Conservation (phyloP, 2,888 invertebrate species). For the Apotomis turbidana region DNA sequence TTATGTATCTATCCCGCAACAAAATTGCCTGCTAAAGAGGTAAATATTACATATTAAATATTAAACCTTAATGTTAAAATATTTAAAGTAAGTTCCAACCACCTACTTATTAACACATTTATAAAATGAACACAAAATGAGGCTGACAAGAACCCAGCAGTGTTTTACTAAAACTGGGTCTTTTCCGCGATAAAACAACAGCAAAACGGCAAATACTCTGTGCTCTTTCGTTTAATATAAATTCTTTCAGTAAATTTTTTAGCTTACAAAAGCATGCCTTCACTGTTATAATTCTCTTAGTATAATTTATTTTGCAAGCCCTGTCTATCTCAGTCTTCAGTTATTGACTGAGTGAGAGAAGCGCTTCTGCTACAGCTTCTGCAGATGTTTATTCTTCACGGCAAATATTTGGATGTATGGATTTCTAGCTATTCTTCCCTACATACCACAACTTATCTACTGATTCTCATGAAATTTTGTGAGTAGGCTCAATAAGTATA, state of each 20-base stretch:
- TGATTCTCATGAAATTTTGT: too few relatives aligned
- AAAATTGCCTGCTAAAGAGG: too few relatives aligned
- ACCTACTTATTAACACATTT: background rate
- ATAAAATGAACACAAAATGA: background rate
- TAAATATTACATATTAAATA: too few relatives aligned
- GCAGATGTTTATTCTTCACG: too few relatives aligned
- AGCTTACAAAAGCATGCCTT: conserved; percentile 53
- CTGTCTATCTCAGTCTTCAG: conserved; percentile 41
- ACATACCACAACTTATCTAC: too few relatives aligned
- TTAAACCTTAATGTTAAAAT: background rate
- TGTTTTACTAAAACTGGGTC: conserved; percentile 25
- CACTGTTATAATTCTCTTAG: conserved; percentile 44
- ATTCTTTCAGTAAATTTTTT: conserved; percentile 44
- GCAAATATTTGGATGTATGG: too few relatives aligned
- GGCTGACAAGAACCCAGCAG: background rate
- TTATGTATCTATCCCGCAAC: too few relatives aligned
- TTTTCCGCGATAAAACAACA: conserved; percentile 21
- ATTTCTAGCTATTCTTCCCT: too few relatives aligned
- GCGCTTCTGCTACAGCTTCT: too few relatives aligned
- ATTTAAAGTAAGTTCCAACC: background rate
- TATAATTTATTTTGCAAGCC: conserved; percentile 55
- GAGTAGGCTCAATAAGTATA: too few relatives aligned
- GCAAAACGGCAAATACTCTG: conserved; percentile 18
- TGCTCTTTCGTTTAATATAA: conserved; percentile 42
- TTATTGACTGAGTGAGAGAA: background rate